Percentiles rank a stretch among this genome's conserved stretches.
Conservation (phyloP, 2,888 invertebrate species). For the Acleris emargana region DNA sequence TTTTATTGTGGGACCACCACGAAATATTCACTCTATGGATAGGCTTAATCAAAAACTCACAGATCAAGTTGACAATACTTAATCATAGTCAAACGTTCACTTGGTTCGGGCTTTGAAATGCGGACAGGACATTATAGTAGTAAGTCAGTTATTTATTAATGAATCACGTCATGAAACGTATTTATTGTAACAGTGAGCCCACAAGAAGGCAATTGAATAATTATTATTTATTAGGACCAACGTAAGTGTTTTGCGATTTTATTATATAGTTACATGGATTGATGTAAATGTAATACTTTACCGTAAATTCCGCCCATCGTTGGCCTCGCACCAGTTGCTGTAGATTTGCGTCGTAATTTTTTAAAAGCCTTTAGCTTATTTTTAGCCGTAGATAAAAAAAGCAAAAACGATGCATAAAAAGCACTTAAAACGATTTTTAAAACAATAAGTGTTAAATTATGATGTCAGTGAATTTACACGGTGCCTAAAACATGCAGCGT, state of each 20-base stretch:
- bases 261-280: background rate
- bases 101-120: too few species aligned
- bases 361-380: constrained; percentile 36
- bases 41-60: too few species aligned
- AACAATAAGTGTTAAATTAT: constrained; percentile 45
- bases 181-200: constrained; percentile 64
- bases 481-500: constrained; percentile 52
- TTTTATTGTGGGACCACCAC: too few species aligned
- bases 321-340: constrained; percentile 24
- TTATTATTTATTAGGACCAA: too few species aligned
- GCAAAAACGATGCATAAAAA: constrained; percentile 60
- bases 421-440: constrained; percentile 47
- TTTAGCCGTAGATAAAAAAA: constrained; percentile 50
- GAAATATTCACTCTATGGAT: too few species aligned
- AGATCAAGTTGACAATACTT: too few species aligned
- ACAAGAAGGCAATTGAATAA: constrained; percentile 50
- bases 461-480: constrained; percentile 47
- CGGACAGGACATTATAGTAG: too few species aligned
- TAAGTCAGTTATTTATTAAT: too few species aligned
- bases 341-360: constrained; percentile 10
- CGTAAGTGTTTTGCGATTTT: background rate
- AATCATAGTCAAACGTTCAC: too few species aligned
- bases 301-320: constrained; percentile 38
- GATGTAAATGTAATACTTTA: constrained; percentile 39
- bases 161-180: background rate